phyloP scores from a whole-genome alignment of 2,888 invertebrate species.

The Dinocampus coccinellae region DNA sequence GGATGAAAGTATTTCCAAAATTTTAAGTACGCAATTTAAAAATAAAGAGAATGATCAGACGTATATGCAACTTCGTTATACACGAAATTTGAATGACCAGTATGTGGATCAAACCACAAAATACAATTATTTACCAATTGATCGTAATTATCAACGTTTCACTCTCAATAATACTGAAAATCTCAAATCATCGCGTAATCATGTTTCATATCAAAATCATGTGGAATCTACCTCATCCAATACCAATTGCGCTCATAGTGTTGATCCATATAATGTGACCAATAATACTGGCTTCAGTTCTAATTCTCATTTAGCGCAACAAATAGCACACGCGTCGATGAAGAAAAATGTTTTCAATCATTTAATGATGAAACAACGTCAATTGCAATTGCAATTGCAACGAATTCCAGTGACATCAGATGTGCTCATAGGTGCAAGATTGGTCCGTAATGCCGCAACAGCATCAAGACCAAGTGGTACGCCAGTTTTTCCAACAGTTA shows the following conservation, averaged over 20 bases:
- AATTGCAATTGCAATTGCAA: slow-evolving; percentile 52
- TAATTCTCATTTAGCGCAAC: slow-evolving; percentile 54
- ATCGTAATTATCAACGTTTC: slow-evolving; percentile 58
- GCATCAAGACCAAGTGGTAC: slow-evolving; percentile 37
- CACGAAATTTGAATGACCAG: slow-evolving; percentile 39
- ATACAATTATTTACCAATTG: slow-evolving; percentile 56
- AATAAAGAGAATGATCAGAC: slow-evolving; percentile 42
- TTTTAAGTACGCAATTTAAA: slow-evolving; percentile 56
- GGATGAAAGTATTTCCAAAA: slow-evolving; percentile 58
- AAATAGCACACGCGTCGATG: slow-evolving; percentile 49
- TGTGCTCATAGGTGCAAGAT: slow-evolving; percentile 6
- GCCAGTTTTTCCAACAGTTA: slow-evolving; percentile 55
- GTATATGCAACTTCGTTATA: slow-evolving; percentile 43
- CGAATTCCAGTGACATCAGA: slow-evolving; percentile 3
- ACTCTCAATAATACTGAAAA: slow-evolving; percentile 58
- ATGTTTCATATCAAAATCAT: slow-evolving; percentile 54
- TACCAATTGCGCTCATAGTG: slow-evolving; percentile 53
- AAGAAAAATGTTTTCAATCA: slow-evolving; percentile 61
- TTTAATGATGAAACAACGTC: slow-evolving; percentile 61
- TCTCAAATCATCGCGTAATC: slow-evolving; percentile 54
- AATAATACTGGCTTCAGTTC: slow-evolving; percentile 56
- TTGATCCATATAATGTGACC: slow-evolving; percentile 57
- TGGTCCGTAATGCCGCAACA: slow-evolving; percentile 12
- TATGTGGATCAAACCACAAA: slow-evolving; percentile 55
- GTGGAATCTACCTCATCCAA: slow-evolving; percentile 52